phyloP scores from a whole-genome alignment of 2,888 invertebrate species.

The Pasiphila rectangulata region DNA sequence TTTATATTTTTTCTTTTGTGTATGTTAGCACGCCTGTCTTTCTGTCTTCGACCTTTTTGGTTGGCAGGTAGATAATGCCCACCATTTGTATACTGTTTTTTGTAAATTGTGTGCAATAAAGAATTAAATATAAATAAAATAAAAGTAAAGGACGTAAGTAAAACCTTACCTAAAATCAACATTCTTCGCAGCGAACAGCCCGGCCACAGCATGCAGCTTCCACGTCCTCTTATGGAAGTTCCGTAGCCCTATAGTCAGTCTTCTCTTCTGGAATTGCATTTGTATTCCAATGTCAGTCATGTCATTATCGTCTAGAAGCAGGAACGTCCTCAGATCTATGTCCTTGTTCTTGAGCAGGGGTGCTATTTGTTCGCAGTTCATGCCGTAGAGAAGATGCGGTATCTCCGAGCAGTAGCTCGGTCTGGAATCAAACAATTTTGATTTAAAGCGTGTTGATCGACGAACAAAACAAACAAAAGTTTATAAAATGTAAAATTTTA shows the following conservation, averaged over 20 bases:
- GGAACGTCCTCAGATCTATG: constrained; percentile 78
- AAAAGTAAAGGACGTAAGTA: no score
- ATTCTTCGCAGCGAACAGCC: constrained; percentile 61
- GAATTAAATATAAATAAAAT: no score
- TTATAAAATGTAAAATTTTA: no score
- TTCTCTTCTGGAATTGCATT: constrained; percentile 81
- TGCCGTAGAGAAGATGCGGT: constrained; percentile 79
- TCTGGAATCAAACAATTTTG: no score
- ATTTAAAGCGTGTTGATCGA: no score
- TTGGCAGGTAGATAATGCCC: no score
- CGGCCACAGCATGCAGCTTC: constrained; percentile 70
- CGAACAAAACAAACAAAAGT: no score
- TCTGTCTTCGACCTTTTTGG: no score
- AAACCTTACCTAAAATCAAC: constrained; percentile 70
- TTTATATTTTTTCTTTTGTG: no score
- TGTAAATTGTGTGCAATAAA: no score
- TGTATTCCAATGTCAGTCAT: constrained; percentile 80
- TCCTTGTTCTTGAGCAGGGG: constrained; percentile 66
- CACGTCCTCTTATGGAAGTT: constrained; percentile 82
- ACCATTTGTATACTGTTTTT: no score
- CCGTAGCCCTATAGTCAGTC: constrained; percentile 75
- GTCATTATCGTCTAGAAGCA: constrained; percentile 80
- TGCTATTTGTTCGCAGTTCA: constrained; percentile 78
- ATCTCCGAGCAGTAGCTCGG: constrained; percentile 78
- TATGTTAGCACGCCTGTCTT: no score